Conservation (phyloP, 2,113 vertebrate species). For the Aix galericulata region DNA sequence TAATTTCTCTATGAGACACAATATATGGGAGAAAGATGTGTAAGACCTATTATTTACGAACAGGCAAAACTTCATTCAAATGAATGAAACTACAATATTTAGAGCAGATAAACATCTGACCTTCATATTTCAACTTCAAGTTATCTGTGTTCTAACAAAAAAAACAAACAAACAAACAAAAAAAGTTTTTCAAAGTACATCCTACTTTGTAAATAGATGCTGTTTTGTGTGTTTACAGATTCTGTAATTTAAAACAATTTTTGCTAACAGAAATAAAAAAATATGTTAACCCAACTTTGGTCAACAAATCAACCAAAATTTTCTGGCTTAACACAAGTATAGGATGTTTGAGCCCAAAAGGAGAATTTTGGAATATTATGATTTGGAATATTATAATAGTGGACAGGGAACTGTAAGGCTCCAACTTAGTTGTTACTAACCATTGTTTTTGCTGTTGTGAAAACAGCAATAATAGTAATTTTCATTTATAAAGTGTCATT, state of each 20-base stretch:
- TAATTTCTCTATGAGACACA: not conserved
- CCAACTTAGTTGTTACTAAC: not conserved
- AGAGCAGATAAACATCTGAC: not conserved
- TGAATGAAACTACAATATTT: not conserved
- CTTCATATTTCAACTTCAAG: not conserved
- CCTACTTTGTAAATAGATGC: not conserved
- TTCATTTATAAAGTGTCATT: not conserved
- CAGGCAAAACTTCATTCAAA: not conserved
- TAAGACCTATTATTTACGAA: not conserved
- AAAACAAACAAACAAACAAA: not conserved
- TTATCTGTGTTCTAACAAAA: not conserved
- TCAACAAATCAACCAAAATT: not conserved
- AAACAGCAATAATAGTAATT: constrained; percentile 11
- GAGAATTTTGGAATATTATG: not conserved
- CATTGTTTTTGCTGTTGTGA: not conserved
- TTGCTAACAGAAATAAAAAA: not conserved
- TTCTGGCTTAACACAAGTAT: not conserved
- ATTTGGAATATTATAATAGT: not conserved
- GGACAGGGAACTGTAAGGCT: not conserved
- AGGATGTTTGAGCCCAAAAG: not conserved
- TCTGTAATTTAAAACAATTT: not conserved
- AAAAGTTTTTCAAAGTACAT: not conserved
- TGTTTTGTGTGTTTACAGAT: not conserved
- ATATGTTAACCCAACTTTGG: not conserved
- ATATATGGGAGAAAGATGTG: not conserved